Evolutionary conservation across 1,140 invertebrate genomes (phyloP), one percentile per base, ranked within the genome.

Genomic region (Aphelenchoides avenae): DNA sequence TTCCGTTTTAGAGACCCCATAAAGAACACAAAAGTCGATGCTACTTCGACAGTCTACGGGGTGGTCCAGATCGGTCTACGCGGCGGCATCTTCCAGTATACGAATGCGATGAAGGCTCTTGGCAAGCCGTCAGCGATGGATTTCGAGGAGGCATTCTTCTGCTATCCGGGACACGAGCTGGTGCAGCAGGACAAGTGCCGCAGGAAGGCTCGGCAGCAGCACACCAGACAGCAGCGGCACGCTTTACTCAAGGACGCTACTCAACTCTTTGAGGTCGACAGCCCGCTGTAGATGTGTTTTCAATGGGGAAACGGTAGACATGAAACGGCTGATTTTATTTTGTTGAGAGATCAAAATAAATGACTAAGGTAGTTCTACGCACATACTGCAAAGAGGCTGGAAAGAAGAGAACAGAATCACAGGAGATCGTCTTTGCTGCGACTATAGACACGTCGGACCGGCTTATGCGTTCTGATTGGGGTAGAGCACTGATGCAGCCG

Each of bases 71-170:
- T 75, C 43, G 73, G 73, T 46, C 50, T 75, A 11, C 64, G 68
- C 24, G 73, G 73, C 34, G 73, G 73, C 26, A 75, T 75, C 33
- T 75, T 75, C 52, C 73, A 75, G 44, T 75, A 76, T 51, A 67
- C 61, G 18, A 67, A 71, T 44, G 68, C 53, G 4, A 51, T 71
- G 49, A 72, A 68, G 61, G 22, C 56, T 18, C 48, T 68, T 5
- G 69, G 70, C 27, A 76, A 77, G 48, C 72, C 72, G 1, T 37
- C 54, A 22, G 42, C 57, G n/a, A 47, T 75, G 24, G 52, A 39
- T 3, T 77, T 75, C 48, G 74, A 76, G 26, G 72, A 75, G 44
- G 74, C 74, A 2, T 75, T 66, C 57, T 75, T 75, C 70, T 75
- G 72, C 43, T 77, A 76, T 53, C 72, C 65, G n/a, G 74, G 64